Base-by-base conservation (phyloP, 2,888 invertebrate species). In the Tetropium fuscum region DNA sequence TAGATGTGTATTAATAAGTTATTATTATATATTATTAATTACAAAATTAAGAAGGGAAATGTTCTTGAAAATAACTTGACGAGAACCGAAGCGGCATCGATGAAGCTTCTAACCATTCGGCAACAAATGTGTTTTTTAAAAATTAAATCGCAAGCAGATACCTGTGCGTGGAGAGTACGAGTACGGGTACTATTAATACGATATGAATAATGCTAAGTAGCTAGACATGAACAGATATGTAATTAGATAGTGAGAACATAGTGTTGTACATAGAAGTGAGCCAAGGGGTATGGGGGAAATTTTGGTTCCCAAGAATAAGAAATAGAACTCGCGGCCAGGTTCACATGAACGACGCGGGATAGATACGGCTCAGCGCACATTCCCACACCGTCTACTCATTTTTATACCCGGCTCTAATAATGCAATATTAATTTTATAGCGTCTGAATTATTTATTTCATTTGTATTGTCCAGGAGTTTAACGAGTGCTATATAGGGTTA, bases 271-370 rank as follows among this genome's bases (percentile, higher is more conserved):
- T 19, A 22, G 36, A 36, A 16, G 36, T 48, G 3, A 13, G 48
- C 48, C 36, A 10, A 22, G 36, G 45, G 30, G 30, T 16, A 30
- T 22, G 38, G 48, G 63, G 63, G 63, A 59, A 63, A 60, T 63
- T 60, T 47, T 16, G 40, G 43, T 67, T 68, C 66, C 60, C 66
- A 68, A 66, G 66, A 58, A 64, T 51, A 57, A 56, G 56, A 58
- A 57, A 25, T 36, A 63, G 64, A 32, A 47, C 36, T 44, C 47
- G 48, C 43, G 55, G 48, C 36, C 62, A 68, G 66, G 70, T 73
- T 74, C 74, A 74, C 74, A 74, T 74, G 74, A 62, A 53, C 60
- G 57, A 58, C 34, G 20, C 66, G 64, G 64, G 67, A 64, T 67
- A 53, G 66, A 63, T 56, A 72, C 68, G 71, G 70, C 66, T 64